phyloP scores from a whole-genome alignment of 2,888 invertebrate genomes.

The Parnassius orleans region DNA sequence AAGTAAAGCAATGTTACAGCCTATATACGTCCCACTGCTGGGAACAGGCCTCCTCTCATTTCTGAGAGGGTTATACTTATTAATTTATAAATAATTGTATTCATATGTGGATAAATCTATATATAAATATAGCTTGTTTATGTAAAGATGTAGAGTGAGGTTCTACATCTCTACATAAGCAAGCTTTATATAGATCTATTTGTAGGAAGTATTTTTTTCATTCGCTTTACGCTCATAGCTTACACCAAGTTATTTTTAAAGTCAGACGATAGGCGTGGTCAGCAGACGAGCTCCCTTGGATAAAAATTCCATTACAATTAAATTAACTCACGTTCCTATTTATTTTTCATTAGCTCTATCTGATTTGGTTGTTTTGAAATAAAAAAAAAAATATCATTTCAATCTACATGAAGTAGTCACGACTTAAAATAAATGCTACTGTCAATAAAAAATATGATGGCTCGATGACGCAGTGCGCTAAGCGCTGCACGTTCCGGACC shows the following conservation, averaged over 20 bases:
- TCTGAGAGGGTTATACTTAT: no score
- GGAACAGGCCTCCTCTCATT: no score
- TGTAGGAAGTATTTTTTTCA: background rate
- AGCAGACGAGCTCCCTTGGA: slow-evolving; percentile 69
- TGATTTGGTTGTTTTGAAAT: slow-evolving; percentile 42
- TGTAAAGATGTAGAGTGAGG: no score
- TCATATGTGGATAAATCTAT: no score
- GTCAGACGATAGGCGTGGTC: slow-evolving; percentile 61
- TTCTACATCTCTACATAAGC: no score
- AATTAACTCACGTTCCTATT: slow-evolving; percentile 70
- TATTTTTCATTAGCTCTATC: slow-evolving; percentile 66
- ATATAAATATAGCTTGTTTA: no score
- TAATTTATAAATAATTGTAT: no score
- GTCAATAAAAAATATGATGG: background rate
- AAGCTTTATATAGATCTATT: no score
- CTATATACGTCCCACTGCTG: no score
- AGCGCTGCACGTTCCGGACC: no score
- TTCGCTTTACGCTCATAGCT: slow-evolving; percentile 39
- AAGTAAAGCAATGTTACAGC: no score
- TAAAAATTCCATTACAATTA: slow-evolving; percentile 80
- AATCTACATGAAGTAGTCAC: slow-evolving; percentile 29
- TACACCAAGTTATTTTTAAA: slow-evolving; percentile 37
- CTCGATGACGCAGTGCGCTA: no score
- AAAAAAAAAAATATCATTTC: slow-evolving; percentile 30
- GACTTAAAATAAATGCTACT: slow-evolving; percentile 4